Evolutionary conservation across 2,888 invertebrate species (phyloP).

Genomic region (Cerastis rubricosa): DNA sequence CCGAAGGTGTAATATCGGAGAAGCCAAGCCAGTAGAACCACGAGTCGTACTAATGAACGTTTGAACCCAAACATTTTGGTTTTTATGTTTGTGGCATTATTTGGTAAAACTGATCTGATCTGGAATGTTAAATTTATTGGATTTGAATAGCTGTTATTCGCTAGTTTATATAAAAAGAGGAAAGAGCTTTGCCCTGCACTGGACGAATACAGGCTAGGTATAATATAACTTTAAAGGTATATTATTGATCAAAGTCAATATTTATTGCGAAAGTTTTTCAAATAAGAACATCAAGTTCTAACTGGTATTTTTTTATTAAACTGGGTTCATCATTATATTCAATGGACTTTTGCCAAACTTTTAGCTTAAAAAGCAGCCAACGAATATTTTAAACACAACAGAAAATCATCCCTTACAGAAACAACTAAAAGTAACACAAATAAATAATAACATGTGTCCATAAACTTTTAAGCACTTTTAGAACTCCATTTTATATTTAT

Average conservation of each 20-base stretch:
- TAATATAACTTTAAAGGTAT: neutral
- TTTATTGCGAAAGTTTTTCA: neutral
- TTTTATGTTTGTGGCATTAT: constrained; percentile 67
- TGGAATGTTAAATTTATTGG: constrained; percentile 22
- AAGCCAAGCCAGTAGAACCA: constrained; percentile 77
- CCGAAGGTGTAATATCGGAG: constrained; percentile 81
- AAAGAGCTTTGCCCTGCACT: neutral
- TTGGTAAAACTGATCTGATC: constrained; percentile 41
- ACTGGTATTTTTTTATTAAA: constrained; percentile 2
- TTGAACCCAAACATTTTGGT: constrained; percentile 86
- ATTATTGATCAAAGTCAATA: neutral
- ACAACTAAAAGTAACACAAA: constrained; percentile 22
- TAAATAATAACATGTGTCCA: constrained; percentile 30
- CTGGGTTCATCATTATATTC: constrained; percentile 15
- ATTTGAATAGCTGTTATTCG: no score
- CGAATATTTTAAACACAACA: constrained; percentile 13
- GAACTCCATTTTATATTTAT: constrained; percentile 20
- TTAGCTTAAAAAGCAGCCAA: neutral
- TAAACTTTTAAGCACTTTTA: constrained; percentile 43
- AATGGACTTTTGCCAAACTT: constrained; percentile 28
- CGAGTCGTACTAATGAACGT: constrained; percentile 74
- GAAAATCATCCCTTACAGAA: constrained; percentile 15
- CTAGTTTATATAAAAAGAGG: neutral
- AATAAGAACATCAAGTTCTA: neutral
- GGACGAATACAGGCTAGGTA: neutral